Base-by-base conservation (phyloP, 2,797 vertebrate genomes). In the Mormyrops attenuatus region DNA sequence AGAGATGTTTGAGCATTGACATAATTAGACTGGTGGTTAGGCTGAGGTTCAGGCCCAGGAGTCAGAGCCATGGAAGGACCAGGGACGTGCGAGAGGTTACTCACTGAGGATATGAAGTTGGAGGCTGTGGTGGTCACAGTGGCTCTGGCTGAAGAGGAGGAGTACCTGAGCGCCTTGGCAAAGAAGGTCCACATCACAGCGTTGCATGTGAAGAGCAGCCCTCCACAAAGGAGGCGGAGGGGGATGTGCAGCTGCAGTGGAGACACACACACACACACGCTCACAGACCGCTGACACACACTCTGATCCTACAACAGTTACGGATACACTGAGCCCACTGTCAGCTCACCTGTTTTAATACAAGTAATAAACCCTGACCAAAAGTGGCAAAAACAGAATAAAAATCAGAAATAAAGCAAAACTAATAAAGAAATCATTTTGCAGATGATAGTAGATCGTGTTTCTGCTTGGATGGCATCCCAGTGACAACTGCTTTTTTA, bases 101-200 rank as follows among this genome's bases (percentile, higher is more conserved):
- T 97, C 92, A 98, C 98, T 0, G 98, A 99, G 86, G 89, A 97
- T 92, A 99, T 95, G 94, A 98, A 99, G 93, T 98, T 99, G 60
- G 97, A 97, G 55, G 97, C 97, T 0, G 95, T 97, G 0, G 96
- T 96, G 0, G 97, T 98, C 93, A 99, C 96, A 0, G 98, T 98
- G n/a, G 96, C 97, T 26, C 95, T 88, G 41, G 98, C 98, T 0
- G 98, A 98, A 53, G 98, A 98, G 63, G 97, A 96, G 85, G 96
- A 97, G 92, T 96, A 95, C 15, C 95, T 94, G 87, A 99, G 96
- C 41, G 98, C 98, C 91, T 97, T 99, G 88, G 98, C 96, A 91
- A 99, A 99, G 93, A 97, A 95, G 0, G 96, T 97, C 98, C 98
- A 99, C 98, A 99, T 99, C 91, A 97, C 91, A 0, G 97, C 94